These are phyloP conservation scores for Papilio dardanus DNA, from an alignment of 1,140 invertebrate genomes.

Conservation along the genomic window DNA sequence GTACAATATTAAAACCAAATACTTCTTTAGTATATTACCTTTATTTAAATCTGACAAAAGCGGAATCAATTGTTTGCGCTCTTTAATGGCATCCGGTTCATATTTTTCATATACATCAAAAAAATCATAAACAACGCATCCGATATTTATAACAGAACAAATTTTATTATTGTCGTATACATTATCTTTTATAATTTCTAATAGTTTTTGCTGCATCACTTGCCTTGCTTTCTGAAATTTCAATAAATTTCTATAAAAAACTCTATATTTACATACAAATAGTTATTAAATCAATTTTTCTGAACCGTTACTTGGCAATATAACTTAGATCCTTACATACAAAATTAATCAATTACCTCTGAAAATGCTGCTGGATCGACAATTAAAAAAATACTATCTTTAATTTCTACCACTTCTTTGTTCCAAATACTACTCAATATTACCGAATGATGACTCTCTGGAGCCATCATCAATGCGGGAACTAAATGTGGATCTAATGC, in stretches of 20 bases:
- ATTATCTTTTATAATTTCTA: constrained; percentile 59
- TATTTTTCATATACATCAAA: constrained; percentile 66
- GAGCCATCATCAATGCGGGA: constrained; percentile 82
- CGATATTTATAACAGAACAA: constrained; percentile 70
- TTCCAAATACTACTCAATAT: constrained; percentile 84
- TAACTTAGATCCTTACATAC: no score
- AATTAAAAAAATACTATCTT: constrained; percentile 83
- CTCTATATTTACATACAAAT: no score
- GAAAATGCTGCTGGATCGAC: constrained; percentile 86
- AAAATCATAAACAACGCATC: constrained; percentile 68
- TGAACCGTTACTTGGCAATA: no score
- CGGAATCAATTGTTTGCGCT: constrained; percentile 54
- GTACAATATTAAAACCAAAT: constrained; percentile 18
- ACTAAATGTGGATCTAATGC: constrained; percentile 86
- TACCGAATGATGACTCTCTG: constrained; percentile 73
- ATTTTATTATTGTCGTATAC: constrained; percentile 56
- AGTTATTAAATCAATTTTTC: no score
- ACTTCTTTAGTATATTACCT: constrained; percentile 52
- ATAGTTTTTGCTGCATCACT: constrained; percentile 68
- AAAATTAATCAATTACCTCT: constrained; percentile 77
- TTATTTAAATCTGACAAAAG: constrained; percentile 68
- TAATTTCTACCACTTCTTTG: constrained; percentile 83
- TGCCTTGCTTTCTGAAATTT: constrained; percentile 70
- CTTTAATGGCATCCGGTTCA: constrained; percentile 69
- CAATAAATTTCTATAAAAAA: background rate